phyloP scores from a whole-genome alignment of 2,113 vertebrate genomes.

The Semnopithecus entellus region DNA sequence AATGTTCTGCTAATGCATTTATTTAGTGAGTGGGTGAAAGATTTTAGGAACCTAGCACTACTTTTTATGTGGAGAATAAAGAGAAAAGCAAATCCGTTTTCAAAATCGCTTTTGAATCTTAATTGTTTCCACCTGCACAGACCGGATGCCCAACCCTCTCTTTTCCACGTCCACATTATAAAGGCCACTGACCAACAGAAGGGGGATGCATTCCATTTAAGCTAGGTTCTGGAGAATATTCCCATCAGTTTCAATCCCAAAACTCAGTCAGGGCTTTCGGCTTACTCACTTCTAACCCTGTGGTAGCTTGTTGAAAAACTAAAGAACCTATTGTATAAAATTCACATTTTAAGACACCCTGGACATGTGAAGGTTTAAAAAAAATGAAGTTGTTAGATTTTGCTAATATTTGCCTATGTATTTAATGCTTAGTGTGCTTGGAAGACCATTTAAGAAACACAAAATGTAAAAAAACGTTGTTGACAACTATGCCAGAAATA shows the following conservation, averaged over 20 bases:
- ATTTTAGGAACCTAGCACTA: slow-evolving; percentile 75
- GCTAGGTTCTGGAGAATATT: slow-evolving; percentile 53
- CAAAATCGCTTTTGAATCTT: slow-evolving; percentile 79
- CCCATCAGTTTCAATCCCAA: slow-evolving; percentile 62
- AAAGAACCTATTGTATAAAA: slow-evolving; percentile 61
- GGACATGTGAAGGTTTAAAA: slow-evolving; percentile 55
- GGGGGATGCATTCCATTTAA: not conserved
- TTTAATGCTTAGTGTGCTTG: slow-evolving; percentile 84
- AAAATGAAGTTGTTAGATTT: slow-evolving; percentile 77
- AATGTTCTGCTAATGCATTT: slow-evolving; percentile 71
- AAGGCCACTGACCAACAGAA: slow-evolving; percentile 66
- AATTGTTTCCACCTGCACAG: slow-evolving; percentile 82
- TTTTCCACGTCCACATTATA: slow-evolving; percentile 54
- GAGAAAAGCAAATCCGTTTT: slow-evolving; percentile 77
- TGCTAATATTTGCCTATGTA: slow-evolving; percentile 81
- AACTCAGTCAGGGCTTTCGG: slow-evolving; percentile 55
- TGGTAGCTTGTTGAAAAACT: slow-evolving; percentile 38
- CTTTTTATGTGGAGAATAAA: slow-evolving; percentile 78
- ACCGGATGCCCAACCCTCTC: slow-evolving; percentile 49
- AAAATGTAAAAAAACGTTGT: slow-evolving; percentile 55
- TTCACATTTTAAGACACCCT: slow-evolving; percentile 54
- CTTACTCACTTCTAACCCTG: slow-evolving; percentile 53
- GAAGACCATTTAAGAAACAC: slow-evolving; percentile 75
- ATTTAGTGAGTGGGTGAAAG: slow-evolving; percentile 76
- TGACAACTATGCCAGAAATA: slow-evolving; percentile 57